These are phyloP conservation scores for Piprites chloris DNA, from an alignment of 2,113 vertebrate species.

Conservation along the genomic window DNA sequence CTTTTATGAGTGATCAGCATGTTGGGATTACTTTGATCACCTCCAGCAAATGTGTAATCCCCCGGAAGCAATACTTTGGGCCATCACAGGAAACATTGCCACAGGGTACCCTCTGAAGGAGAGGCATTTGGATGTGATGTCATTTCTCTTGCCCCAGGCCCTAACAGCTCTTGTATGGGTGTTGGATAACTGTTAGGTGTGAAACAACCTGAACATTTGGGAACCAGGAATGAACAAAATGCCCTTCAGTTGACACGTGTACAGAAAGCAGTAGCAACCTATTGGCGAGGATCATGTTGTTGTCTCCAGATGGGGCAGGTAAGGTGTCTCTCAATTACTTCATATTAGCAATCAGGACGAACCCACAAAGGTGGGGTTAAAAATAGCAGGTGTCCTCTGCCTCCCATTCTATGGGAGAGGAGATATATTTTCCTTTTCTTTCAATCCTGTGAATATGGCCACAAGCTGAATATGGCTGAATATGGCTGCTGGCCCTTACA, in stretches of 20 bases:
- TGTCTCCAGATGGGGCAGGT: neutral
- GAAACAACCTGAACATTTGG: neutral
- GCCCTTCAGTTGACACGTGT: neutral
- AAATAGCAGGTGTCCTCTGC: neutral
- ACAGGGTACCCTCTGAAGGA: neutral
- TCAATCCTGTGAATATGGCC: neutral
- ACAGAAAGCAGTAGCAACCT: neutral
- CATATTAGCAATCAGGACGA: neutral
- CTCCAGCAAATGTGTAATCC: neutral
- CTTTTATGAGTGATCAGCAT: neutral
- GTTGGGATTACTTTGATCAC: neutral
- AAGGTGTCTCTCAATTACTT: neutral
- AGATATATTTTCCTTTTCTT: neutral
- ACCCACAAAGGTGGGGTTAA: neutral
- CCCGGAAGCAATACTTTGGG: neutral
- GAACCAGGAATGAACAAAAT: neutral
- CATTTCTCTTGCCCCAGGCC: neutral
- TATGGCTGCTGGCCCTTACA: neutral
- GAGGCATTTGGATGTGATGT: neutral
- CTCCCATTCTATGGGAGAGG: neutral
- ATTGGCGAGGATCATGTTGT: accelerated
- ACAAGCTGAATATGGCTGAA: neutral
- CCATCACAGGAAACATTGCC: neutral
- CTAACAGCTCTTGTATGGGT: neutral
- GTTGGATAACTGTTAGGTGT: neutral